phyloP scores from a whole-genome alignment of 2,797 vertebrate genomes.

The Cossypha niveicapilla region DNA sequence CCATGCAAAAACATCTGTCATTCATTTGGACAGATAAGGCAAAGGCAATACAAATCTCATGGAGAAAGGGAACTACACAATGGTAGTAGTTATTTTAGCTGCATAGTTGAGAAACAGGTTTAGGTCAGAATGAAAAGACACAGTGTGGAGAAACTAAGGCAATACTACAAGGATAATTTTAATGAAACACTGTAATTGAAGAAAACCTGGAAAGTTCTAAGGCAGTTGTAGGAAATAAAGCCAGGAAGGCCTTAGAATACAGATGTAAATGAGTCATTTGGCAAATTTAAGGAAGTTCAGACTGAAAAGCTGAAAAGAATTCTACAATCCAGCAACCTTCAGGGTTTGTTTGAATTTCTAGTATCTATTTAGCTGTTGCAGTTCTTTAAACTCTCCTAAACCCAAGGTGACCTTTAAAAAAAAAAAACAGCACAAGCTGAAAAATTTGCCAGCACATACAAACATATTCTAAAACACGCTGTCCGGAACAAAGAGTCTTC shows the following conservation, averaged over 20 bases:
- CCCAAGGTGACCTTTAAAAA: constrained; percentile 47
- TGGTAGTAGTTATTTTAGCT: background rate
- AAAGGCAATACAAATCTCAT: background rate
- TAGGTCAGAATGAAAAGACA: background rate
- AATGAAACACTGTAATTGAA: constrained; percentile 6
- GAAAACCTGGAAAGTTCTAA: constrained; percentile 25
- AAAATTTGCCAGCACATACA: constrained; percentile 64
- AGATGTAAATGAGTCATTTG: constrained; percentile 6
- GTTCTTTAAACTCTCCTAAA: constrained; percentile 52
- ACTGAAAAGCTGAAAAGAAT: constrained; percentile 46
- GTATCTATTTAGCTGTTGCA: constrained; percentile 47
- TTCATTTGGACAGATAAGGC: constrained; percentile 10
- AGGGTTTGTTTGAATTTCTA: constrained; percentile 43
- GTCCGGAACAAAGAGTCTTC: constrained; percentile 65
- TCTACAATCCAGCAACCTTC: constrained; percentile 22
- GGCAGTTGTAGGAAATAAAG: background rate
- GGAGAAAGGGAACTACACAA: background rate
- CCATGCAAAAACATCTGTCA: background rate
- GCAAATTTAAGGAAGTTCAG: constrained; percentile 43
- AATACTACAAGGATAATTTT: background rate
- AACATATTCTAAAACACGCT: constrained; percentile 61
- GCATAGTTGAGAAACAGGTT: background rate
- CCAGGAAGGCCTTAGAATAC: constrained; percentile 9
- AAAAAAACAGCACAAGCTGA: background rate
- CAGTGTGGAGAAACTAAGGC: background rate